Conservation (phyloP, 2,113 vertebrate species). For the Pterocles orientalis region DNA sequence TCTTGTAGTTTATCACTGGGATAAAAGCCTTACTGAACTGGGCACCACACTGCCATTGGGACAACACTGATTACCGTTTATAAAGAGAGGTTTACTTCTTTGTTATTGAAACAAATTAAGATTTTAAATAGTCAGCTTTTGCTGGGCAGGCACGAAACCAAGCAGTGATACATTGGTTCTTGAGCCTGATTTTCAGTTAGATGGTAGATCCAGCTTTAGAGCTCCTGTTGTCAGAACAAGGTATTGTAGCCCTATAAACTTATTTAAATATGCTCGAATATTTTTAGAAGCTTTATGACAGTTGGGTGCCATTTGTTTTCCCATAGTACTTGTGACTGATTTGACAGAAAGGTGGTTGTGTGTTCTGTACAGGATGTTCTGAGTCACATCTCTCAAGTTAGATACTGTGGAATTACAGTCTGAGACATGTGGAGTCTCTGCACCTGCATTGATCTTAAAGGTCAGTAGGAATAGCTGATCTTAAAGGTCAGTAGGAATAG, state of each 20-base stretch:
- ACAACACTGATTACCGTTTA: accelerated
- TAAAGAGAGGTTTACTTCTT: background rate
- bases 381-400: background rate
- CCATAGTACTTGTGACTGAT: background rate
- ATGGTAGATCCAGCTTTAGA: background rate
- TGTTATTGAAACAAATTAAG: background rate
- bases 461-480: background rate
- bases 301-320: background rate
- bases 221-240: background rate
- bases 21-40: background rate
- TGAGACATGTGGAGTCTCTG: background rate
- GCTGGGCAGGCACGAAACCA: background rate
- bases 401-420: background rate
- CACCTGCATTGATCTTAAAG: background rate
- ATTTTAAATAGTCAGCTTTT: background rate
- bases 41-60: background rate
- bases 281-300: background rate
- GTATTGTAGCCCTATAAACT: background rate
- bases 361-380: background rate
- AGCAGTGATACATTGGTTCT: background rate
- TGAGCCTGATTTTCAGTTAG: background rate
- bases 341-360: background rate
- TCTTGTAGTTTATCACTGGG: background rate
- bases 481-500: background rate
- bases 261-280: background rate